A percentile compares a stretch with the other conserved stretches of the same genome.
Conservation (phyloP, 2,797 vertebrate genomes). For the Gadopsis marmoratus region DNA sequence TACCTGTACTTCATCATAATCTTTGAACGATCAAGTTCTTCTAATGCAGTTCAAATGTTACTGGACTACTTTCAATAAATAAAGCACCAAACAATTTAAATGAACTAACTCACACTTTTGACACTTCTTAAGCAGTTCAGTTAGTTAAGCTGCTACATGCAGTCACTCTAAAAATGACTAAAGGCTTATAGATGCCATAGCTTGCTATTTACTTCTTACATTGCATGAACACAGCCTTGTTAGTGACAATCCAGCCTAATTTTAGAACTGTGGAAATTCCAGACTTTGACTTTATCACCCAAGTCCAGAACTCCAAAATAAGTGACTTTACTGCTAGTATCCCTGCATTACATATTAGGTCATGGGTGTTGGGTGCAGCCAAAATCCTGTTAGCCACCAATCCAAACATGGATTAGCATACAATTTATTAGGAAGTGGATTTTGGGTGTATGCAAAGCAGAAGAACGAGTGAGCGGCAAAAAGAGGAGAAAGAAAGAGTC, state of each 20-base stretch:
- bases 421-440: slow-evolving; percentile 62
- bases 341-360: slow-evolving; percentile 68
- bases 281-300: slow-evolving; percentile 70
- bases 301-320: slow-evolving; percentile 68
- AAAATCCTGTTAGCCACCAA: slow-evolving; percentile 79
- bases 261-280: slow-evolving; percentile 63
- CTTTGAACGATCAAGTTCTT: slow-evolving; percentile 19
- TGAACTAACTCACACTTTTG: neutral
- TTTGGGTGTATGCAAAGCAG: slow-evolving; percentile 30
- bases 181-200: slow-evolving; percentile 21
- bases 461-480: slow-evolving; percentile 3
- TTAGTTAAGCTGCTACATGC: neutral
- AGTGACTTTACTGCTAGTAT: slow-evolving; percentile 64
- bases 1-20: slow-evolving; percentile 18
- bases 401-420: slow-evolving; percentile 79
- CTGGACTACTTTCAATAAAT: slow-evolving; percentile 20
- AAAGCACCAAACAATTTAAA: neutral
- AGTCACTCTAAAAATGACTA: slow-evolving; percentile 25
- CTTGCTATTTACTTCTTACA: slow-evolving; percentile 32
- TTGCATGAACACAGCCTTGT: slow-evolving; percentile 19
- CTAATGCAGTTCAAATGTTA: slow-evolving; percentile 18
- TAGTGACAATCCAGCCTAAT: slow-evolving; percentile 50
- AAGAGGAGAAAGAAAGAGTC: slow-evolving; percentile 1
- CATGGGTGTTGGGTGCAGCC: slow-evolving; percentile 71
- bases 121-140: slow-evolving; percentile 11